These are phyloP conservation scores for Telmatochromis brachygnathus DNA, from an alignment of 2,113 vertebrate genomes.

Conservation along the genomic window DNA sequence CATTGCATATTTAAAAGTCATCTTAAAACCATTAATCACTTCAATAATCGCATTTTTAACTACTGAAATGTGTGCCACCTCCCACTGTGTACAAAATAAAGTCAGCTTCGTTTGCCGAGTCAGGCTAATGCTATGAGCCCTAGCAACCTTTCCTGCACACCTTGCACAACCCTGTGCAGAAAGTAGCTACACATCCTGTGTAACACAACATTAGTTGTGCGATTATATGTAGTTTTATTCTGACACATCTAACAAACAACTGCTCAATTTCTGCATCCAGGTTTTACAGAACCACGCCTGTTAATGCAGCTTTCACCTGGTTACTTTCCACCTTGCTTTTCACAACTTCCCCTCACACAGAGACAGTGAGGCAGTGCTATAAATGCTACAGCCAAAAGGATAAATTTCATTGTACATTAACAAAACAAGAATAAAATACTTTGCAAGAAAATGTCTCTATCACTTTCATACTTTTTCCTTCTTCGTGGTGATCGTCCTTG, in stretches of 20 bases:
- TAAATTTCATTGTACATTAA: background rate
- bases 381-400: background rate
- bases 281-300: background rate
- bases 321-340: background rate
- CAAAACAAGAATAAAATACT: background rate
- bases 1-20: background rate
- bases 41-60: background rate
- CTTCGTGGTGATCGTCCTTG: background rate
- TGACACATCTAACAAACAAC: background rate
- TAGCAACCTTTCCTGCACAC: background rate
- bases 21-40: background rate
- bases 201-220: background rate
- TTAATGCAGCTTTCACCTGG: background rate
- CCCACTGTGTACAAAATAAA: background rate
- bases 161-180: background rate
- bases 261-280: background rate
- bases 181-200: background rate
- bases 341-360: background rate
- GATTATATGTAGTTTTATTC: background rate
- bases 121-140: background rate
- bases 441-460: rapidly evolving
- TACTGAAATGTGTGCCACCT: background rate
- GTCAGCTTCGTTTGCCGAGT: background rate
- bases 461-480: background rate
- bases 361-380: rapidly evolving